Evolutionary conservation across 2,113 vertebrate genomes (phyloP).

Genomic region (Cyprinus carpio): DNA sequence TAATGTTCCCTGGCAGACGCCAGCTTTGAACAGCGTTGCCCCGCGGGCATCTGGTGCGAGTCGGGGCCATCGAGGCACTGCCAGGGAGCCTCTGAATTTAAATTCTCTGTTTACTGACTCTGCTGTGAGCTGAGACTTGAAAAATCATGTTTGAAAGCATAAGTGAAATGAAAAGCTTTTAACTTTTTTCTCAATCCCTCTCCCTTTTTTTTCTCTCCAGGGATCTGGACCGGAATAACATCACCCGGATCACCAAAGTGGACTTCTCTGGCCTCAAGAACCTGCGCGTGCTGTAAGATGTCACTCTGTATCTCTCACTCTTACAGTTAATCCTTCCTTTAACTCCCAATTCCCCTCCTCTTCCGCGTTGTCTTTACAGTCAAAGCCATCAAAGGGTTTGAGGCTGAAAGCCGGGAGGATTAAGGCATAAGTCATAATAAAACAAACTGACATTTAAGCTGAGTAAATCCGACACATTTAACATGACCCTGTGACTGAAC

Average conservation of each 20-base stretch:
- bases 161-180: conserved; percentile 13
- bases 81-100: conserved; percentile 1
- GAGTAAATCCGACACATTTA: conserved; percentile 38
- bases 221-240: conserved; percentile 96
- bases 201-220: conserved; percentile 68
- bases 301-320: neutral
- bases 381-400: conserved; percentile 33
- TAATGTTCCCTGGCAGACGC: conserved; percentile 40
- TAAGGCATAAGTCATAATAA: conserved; percentile 48
- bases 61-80: neutral
- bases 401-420: conserved; percentile 31
- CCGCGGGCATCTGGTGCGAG: conserved; percentile 11
- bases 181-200: neutral
- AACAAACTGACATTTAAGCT: conserved; percentile 45
- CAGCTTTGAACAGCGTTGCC: conserved; percentile 7
- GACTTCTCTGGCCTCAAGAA: conserved; percentile 95
- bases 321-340: conserved; percentile 9
- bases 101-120: conserved; percentile 10
- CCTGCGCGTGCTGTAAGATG: conserved; percentile 93
- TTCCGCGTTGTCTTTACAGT: conserved; percentile 31
- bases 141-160: conserved; percentile 26
- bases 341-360: neutral
- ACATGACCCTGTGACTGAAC: conserved; percentile 22
- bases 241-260: conserved; percentile 92
- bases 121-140: neutral